phyloP scores from a whole-genome alignment of 2,797 vertebrate species.

The Falco berigora region DNA sequence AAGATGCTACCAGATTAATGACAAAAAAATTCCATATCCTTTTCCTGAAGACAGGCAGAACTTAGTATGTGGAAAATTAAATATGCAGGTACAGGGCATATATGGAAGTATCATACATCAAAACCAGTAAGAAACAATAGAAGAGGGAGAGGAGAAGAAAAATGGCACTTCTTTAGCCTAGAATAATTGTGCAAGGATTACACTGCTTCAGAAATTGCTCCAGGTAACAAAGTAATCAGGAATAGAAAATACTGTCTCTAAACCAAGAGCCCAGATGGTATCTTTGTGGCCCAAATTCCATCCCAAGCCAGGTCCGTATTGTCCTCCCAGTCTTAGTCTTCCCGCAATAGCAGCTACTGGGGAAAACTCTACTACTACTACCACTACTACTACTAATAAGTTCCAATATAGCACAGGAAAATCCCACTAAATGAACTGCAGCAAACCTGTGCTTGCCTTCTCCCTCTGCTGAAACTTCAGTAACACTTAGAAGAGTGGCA shows the following conservation, averaged over 20 bases:
- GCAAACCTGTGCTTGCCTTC: neutral
- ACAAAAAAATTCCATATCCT: slow-evolving; percentile 25
- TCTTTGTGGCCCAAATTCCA: neutral
- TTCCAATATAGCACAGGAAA: neutral
- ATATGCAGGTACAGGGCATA: neutral
- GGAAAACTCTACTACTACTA: neutral
- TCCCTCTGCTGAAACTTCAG: neutral
- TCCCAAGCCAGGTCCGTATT: neutral
- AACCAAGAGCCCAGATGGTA: neutral
- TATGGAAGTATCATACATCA: neutral
- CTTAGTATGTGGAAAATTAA: slow-evolving; percentile 61
- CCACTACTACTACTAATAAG: no score
- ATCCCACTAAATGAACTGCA: neutral
- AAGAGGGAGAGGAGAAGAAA: neutral
- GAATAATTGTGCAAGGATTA: slow-evolving; percentile 34
- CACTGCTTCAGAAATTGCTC: neutral
- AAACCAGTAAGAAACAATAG: neutral
- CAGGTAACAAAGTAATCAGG: neutral
- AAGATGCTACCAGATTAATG: slow-evolving; percentile 49
- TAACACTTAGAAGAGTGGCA: neutral
- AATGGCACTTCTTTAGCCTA: neutral
- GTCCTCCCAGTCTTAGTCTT: neutral
- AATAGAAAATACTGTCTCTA: neutral
- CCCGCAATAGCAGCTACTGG: neutral
- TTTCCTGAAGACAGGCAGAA: slow-evolving; percentile 56